Evolutionary conservation across 2,888 invertebrate species (phyloP).

Genomic region (Micoletzkya japonica): DNA sequence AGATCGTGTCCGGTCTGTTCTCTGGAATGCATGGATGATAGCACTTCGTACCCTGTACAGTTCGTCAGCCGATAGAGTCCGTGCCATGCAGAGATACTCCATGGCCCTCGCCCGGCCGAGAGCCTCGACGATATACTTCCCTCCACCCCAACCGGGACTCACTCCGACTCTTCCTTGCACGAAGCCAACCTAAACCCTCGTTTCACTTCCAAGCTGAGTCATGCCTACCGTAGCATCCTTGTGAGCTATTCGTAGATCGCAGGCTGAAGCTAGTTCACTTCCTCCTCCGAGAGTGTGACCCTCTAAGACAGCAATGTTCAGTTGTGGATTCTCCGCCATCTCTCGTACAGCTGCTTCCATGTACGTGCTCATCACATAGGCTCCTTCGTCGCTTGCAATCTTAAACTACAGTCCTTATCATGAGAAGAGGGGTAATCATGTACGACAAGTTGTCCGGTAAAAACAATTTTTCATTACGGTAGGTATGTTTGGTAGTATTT

Average conservation of each 20-base stretch:
- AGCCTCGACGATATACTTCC: constrained; percentile 6
- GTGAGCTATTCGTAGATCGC: constrained; percentile 18
- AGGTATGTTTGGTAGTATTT: no score
- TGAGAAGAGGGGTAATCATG: no score
- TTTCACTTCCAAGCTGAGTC: neutral
- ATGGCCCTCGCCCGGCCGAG: constrained; percentile 13
- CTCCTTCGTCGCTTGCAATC: constrained; percentile 20
- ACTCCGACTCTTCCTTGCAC: constrained; percentile 28
- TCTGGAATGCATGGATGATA: no score
- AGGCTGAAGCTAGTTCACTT: constrained; percentile 14
- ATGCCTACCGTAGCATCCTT: constrained; percentile 12
- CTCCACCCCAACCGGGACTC: constrained; percentile 28
- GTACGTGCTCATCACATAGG: constrained; percentile 16
- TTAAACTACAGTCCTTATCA: no score
- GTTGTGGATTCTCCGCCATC: neutral
- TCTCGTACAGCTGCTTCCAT: constrained; percentile 3
- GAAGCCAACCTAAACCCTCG: constrained; percentile 19
- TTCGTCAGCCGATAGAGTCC: constrained; percentile 4
- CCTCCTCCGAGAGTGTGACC: constrained; percentile 24
- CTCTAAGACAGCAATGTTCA: constrained; percentile 19
- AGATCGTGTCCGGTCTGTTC: no score
- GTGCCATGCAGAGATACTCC: constrained; percentile 20
- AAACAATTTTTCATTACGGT: no score
- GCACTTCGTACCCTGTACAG: constrained; percentile 13
- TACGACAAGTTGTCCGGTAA: no score